Conservation (phyloP, 92 coral and sea anemone genomes). For the Zoanthus solanderi region DNA sequence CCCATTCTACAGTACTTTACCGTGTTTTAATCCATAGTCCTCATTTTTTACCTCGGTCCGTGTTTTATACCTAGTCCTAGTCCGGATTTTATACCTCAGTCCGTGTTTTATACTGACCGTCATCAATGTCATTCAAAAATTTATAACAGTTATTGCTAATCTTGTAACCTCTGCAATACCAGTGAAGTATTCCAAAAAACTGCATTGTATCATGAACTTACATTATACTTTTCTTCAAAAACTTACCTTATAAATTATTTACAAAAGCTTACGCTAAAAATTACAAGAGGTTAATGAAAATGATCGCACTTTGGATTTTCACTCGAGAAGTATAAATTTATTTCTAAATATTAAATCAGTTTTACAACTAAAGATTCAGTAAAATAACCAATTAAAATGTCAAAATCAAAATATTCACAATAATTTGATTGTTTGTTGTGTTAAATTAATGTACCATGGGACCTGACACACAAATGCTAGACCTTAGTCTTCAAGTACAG, state of each 20-base stretch:
- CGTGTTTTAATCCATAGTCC: too few species aligned
- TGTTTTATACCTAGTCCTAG: too few species aligned
- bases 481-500: constrained; percentile 65
- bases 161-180: too few species aligned
- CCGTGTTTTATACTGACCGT: too few species aligned
- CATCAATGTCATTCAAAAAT: too few species aligned
- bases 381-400: not conserved
- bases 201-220: too few species aligned
- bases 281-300: not conserved
- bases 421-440: not conserved
- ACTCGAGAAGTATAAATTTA: not conserved
- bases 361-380: not conserved
- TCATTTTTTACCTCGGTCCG: too few species aligned
- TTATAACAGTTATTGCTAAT: too few species aligned
- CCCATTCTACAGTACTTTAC: too few species aligned
- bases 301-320: not conserved
- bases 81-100: too few species aligned
- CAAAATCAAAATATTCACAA: not conserved
- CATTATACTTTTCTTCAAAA: too few species aligned
- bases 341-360: not conserved
- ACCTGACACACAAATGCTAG: not conserved
- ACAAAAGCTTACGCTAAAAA: not conserved
- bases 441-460: not conserved
- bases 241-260: not conserved
- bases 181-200: not conserved